Evolutionary conservation across 1,140 invertebrate genomes (phyloP).

Genomic region (Drosophila mayri): DNA sequence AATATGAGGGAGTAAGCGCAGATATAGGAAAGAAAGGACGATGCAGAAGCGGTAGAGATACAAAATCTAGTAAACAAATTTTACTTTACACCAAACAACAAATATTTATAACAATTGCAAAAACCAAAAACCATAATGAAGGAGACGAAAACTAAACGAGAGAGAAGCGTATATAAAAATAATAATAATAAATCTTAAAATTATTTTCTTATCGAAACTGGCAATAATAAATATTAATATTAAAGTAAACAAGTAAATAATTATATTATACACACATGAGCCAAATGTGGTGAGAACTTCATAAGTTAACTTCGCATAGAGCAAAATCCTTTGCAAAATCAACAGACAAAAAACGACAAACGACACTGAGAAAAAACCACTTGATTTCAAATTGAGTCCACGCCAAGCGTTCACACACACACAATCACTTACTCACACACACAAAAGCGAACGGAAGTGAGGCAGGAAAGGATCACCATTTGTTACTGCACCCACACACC

Average conservation of each 20-base stretch:
- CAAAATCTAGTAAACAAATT: constrained; percentile 74
- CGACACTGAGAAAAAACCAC: no score
- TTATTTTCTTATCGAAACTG: constrained; percentile 81
- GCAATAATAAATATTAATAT: constrained; percentile 76
- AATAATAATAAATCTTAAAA: constrained; percentile 57
- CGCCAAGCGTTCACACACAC: constrained; percentile 42
- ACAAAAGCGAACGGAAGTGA: constrained; percentile 2
- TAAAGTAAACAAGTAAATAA: constrained; percentile 46
- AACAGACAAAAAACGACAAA: constrained; percentile 8
- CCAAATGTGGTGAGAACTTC: constrained; percentile 37
- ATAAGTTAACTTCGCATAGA: constrained; percentile 46
- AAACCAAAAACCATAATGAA: neutral
- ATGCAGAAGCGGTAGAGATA: constrained; percentile 48
- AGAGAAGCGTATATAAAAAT: constrained; percentile 44
- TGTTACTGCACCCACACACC: constrained; percentile 32
- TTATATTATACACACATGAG: constrained; percentile 38
- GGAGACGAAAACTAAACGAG: constrained; percentile 22
- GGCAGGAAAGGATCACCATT: constrained; percentile 16
- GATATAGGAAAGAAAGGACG: constrained; percentile 9
- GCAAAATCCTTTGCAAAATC: constrained; percentile 26
- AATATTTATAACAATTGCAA: constrained; percentile 46
- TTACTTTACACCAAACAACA: constrained; percentile 67
- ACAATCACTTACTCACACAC: neutral
- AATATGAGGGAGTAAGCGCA: constrained; percentile 19
- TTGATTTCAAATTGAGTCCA: constrained; percentile 52